Evolutionary conservation across 30 jellyfish, hydroid and myxozoan species (phyloP).

Genomic region (Mastigias papua): DNA sequence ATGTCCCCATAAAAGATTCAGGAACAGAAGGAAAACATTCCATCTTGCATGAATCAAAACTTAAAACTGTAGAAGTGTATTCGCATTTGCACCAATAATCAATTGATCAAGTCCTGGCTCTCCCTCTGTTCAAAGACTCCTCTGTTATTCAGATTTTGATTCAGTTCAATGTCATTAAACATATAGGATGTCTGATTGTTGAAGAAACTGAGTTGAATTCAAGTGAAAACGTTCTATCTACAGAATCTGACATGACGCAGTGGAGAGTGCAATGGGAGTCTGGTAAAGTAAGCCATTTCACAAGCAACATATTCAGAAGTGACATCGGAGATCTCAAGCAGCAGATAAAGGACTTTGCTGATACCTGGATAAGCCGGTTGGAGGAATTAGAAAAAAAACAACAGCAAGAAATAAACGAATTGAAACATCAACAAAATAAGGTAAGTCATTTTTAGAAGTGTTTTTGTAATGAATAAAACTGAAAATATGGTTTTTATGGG

Average conservation of each 20-base stretch:
- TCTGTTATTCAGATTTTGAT: too few relatives aligned
- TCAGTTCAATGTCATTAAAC: too few relatives aligned
- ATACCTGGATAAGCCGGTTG: slow-evolving; percentile 79
- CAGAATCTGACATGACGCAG: slow-evolving; percentile 41
- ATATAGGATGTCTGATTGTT: too few relatives aligned
- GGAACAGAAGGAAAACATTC: too few relatives aligned
- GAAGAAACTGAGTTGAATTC: background rate
- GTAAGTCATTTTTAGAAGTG: slow-evolving; percentile 16
- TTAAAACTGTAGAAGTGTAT: too few relatives aligned
- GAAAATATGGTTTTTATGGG: background rate
- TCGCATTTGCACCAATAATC: too few relatives aligned
- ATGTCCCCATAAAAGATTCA: too few relatives aligned
- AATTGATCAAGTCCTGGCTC: too few relatives aligned
- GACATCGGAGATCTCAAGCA: slow-evolving; percentile 77
- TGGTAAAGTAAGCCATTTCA: slow-evolving; percentile 88
- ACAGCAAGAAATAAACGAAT: slow-evolving; percentile 65
- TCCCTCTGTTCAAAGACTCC: too few relatives aligned
- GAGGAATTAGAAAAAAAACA: slow-evolving; percentile 85
- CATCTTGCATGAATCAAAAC: too few relatives aligned
- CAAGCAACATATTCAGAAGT: slow-evolving; percentile 67
- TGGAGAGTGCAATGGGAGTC: slow-evolving; percentile 80
- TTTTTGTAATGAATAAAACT: background rate
- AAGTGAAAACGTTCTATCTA: background rate
- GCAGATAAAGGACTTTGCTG: slow-evolving; percentile 86
- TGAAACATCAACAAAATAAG: slow-evolving; percentile 60